Percentiles rank a stretch among this genome's conserved stretches.
Conservation (phyloP, 2,113 vertebrate genomes). For the Odobenus rosmarus region DNA sequence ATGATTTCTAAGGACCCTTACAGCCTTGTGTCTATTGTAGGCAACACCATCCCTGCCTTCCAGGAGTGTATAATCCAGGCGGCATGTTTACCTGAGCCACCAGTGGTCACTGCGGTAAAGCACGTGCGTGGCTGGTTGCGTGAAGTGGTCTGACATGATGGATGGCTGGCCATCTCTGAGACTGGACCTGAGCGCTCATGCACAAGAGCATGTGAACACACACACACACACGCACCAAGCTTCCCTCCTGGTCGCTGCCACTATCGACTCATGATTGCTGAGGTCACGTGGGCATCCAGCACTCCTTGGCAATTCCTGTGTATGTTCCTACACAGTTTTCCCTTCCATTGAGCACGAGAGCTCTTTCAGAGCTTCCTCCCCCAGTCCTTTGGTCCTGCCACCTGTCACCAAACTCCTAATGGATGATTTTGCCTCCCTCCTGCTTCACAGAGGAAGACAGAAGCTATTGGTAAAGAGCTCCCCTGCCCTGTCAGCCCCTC, state of each 20-base stretch:
- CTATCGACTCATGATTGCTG: neutral
- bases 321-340: neutral
- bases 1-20: constrained; percentile 35
- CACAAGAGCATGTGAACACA: neutral
- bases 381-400: neutral
- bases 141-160: neutral
- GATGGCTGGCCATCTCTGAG: neutral
- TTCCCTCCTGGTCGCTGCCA: neutral
- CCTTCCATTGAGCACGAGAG: neutral
- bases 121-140: accelerated
- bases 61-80: neutral
- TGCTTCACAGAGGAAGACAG: neutral
- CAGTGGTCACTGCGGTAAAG: neutral
- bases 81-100: neutral
- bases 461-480: neutral
- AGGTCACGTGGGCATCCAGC: neutral
- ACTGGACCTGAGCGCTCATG: neutral
- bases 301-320: neutral
- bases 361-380: neutral
- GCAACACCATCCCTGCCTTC: neutral
- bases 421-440: neutral
- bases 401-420: neutral
- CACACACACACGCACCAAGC: neutral
- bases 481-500: neutral
- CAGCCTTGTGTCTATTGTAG: neutral